Conservation (phyloP, 1,140 invertebrate species). For the Drosophila equinoxialis region DNA sequence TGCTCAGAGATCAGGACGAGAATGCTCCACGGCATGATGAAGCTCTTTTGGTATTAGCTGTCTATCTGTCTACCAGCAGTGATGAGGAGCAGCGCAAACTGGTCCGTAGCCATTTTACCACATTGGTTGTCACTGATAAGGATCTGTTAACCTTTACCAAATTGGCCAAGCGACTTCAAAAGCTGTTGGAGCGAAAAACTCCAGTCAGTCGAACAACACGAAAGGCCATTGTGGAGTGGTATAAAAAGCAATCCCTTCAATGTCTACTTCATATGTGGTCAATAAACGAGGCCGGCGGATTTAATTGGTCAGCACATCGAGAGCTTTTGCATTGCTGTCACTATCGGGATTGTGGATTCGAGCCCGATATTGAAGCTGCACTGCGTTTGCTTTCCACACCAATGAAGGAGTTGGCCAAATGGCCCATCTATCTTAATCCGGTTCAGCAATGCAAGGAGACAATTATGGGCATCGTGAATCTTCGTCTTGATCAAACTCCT, state of each 20-base stretch:
- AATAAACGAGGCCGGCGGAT: conserved; percentile 17
- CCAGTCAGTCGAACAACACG: conserved; percentile 61
- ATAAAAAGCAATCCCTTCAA: conserved; percentile 50
- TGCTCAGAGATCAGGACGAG: conserved; percentile 24
- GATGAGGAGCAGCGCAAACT: conserved; percentile 48
- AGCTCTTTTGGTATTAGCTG: conserved; percentile 63
- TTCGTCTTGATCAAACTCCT: conserved; percentile 40
- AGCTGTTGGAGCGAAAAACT: conserved; percentile 34
- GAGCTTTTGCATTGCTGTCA: conserved; percentile 61
- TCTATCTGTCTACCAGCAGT: conserved; percentile 45
- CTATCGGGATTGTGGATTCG: conserved; percentile 36
- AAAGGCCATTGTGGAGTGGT: conserved; percentile 70
- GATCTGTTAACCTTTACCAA: conserved; percentile 68
- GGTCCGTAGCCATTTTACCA: conserved; percentile 45
- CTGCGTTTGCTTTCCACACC: conserved; percentile 40
- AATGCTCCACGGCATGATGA: conserved; percentile 63
- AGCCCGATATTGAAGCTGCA: conserved; percentile 35
- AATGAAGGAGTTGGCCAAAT: conserved; percentile 26
- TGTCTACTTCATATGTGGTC: conserved; percentile 60
- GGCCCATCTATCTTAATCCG: conserved; percentile 46
- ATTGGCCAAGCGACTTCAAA: conserved; percentile 56
- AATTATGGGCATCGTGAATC: conserved; percentile 42
- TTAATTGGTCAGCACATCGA: conserved; percentile 38
- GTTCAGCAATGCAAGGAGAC: conserved; percentile 19
- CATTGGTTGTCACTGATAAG: conserved; percentile 44